Base-by-base conservation (phyloP, 1,140 invertebrate genomes). In the Xylocopa sonorina region DNA sequence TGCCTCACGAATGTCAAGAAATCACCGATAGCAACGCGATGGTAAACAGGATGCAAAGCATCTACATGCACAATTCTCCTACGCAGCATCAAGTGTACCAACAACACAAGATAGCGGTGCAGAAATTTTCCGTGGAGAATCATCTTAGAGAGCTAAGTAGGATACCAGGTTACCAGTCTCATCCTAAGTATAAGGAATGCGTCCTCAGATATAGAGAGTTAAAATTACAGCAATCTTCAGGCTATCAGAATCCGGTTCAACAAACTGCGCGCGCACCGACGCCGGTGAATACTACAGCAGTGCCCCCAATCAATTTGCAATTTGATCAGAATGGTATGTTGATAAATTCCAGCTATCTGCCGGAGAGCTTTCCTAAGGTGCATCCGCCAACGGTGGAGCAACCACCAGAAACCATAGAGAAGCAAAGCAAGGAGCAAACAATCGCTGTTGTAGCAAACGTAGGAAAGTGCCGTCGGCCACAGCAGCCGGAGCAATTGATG, bases 321-420 rank as follows among this genome's bases (percentile, higher is more conserved):
- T 93, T 92, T 16, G 92, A 93, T 88, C 91, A 92, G 14, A 93
- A 93, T 62, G 92, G 92, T 0, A 80, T 92, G 34, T 41, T 93
- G 6, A 92, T 93, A 5, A 93, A 93, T 71, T 89, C 92, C 0
- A 92, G 82, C 63, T 90, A 89, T 27, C 75, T 90, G 6, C 80
- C 90, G 0, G 79, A 86, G 16, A 78, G 76, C 80, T 89, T 88
- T 53, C 43, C 89, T 10, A 81, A 72, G 32, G 29, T 71, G 9
- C 78, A 82, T 63, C 24, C 75, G 1, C 43, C 81, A 60, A 2
- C 58, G 51, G n/a, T 18, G 50, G 6, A 88, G 73, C 77, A 73
- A 57, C 1, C 34, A 64, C 10, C 84, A 0, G 53, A 87, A 6
- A 76, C 24, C 41, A 48, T 76, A 3, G 81, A 87, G 21, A 71